These are phyloP conservation scores for Cephalopachus bancanus DNA, from an alignment of 2,797 vertebrate species.

Conservation along the genomic window DNA sequence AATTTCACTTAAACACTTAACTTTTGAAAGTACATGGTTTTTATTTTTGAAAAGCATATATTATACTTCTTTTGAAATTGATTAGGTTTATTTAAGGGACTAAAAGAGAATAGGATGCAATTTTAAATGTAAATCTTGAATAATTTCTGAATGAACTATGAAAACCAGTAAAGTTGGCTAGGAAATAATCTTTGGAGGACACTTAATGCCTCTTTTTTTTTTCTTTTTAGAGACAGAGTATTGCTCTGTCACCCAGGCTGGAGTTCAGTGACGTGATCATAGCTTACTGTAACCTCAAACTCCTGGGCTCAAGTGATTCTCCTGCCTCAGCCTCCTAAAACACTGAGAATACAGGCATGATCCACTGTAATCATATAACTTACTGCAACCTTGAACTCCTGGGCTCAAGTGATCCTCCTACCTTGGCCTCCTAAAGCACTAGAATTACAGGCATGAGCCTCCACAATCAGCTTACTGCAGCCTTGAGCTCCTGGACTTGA, in stretches of 20 bases:
- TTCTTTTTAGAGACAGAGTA: background rate
- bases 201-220: background rate
- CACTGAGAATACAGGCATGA: background rate
- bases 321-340: background rate
- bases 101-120: slow-evolving; percentile 7
- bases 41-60: background rate
- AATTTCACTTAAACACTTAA: background rate
- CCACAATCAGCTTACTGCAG: too few species aligned
- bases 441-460: too few species aligned
- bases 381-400: too few species aligned
- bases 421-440: too few species aligned
- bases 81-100: background rate
- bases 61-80: background rate
- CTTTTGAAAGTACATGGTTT: slow-evolving; percentile 29
- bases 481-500: too few species aligned
- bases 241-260: background rate
- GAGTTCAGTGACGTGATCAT: too few species aligned
- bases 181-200: background rate
- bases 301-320: background rate
- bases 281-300: background rate
- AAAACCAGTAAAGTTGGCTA: background rate
- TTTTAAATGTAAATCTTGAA: slow-evolving; percentile 23
- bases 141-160: slow-evolving; percentile 41
- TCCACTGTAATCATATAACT: background rate
- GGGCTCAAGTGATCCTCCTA: too few species aligned